A percentile compares a stretch with the other conserved stretches of the same genome.
phyloP scores from a whole-genome alignment of 2,113 vertebrate species.

The Macaca nemestrina region DNA sequence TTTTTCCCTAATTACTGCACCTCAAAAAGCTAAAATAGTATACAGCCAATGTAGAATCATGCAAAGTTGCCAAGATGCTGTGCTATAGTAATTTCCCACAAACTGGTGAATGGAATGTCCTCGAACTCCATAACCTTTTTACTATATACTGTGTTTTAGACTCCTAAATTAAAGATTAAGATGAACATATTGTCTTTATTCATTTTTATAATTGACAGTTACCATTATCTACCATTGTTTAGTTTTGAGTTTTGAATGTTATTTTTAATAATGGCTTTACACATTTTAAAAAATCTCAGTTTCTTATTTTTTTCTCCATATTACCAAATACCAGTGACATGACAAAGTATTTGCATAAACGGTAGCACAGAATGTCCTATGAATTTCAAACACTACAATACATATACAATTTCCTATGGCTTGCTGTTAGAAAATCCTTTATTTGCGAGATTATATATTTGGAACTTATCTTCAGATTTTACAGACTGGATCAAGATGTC shows the following conservation, averaged over 20 bases:
- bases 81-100: background rate
- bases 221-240: background rate
- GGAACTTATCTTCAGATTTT: slow-evolving; percentile 23
- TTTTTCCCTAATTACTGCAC: background rate
- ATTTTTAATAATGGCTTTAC: background rate
- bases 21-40: background rate
- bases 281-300: background rate
- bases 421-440: background rate
- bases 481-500: background rate
- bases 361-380: background rate
- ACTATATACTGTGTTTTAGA: background rate
- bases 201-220: background rate
- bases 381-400: background rate
- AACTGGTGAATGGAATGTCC: background rate
- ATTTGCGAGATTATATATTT: background rate
- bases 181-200: background rate
- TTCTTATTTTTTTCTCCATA: background rate
- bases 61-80: background rate
- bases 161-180: background rate
- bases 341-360: background rate
- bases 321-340: background rate
- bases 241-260: background rate
- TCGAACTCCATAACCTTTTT: background rate
- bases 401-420: background rate
- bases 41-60: background rate